These are phyloP conservation scores for Argya squamiceps DNA, from an alignment of 2,797 vertebrate species.

Conservation along the genomic window DNA sequence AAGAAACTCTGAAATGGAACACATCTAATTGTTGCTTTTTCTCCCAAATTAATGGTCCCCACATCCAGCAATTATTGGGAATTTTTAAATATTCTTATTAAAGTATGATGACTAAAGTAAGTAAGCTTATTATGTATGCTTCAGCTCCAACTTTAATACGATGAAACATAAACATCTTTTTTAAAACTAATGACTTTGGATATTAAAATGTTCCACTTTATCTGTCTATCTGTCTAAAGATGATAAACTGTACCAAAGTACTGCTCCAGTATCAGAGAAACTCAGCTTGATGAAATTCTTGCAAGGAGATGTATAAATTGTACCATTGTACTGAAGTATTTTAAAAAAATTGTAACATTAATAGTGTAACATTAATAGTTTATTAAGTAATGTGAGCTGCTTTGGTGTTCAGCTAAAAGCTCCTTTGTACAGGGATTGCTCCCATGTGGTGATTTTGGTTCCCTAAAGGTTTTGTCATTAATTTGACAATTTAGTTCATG, in stretches of 20 bases:
- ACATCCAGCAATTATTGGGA: neutral
- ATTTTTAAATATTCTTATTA: neutral
- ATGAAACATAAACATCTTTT: neutral
- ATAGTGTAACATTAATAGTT: neutral
- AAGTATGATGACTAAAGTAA: neutral
- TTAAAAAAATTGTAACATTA: neutral
- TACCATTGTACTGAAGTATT: neutral
- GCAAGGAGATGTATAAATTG: neutral
- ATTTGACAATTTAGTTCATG: neutral
- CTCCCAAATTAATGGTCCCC: neutral
- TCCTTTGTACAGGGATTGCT: neutral
- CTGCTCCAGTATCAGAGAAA: neutral
- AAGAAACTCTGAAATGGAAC: neutral
- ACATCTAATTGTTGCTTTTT: neutral
- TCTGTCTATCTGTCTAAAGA: neutral
- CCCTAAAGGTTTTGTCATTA: neutral
- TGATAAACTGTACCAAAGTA: neutral
- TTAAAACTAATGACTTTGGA: neutral
- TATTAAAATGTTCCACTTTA: neutral
- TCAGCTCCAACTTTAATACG: neutral
- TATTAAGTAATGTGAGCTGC: neutral
- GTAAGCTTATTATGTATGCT: neutral
- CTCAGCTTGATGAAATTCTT: neutral
- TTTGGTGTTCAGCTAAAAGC: neutral
- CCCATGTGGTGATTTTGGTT: neutral